Base-by-base conservation (phyloP, 1,140 invertebrate genomes). In the Holotrichia oblita region DNA sequence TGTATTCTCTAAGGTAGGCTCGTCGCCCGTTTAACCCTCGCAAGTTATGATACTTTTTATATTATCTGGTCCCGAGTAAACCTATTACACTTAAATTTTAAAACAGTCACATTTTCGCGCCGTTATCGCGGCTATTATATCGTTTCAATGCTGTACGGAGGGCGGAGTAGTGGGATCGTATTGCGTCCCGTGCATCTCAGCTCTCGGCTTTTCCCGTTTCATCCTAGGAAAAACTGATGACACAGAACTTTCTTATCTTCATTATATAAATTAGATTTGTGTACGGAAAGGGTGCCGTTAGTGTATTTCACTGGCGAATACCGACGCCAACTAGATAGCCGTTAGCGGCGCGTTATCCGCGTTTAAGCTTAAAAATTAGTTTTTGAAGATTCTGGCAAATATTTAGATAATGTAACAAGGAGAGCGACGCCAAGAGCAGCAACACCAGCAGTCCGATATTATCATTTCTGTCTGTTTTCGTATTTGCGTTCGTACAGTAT, bases 81-180 rank as follows among this genome's bases (percentile, higher is more conserved):
- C 83, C 84, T 85, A 85, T 85, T 84, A 84, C 81, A 84, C 84
- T 84, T 84, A 84, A 83, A 85, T 85, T 85, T 85, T 84, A 85
- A 85, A 85, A 85, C 84, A 84, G 83, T 84, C 83, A 84, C 84
- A 85, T 85, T 84, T 85, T 85, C 83, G 82, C 79, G 79, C 77
- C 80, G 79, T 85, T 73, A 85, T 85, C 84, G 77, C 41, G 14
- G 77, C 81, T 81, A 82, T 85, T 85, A 82, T 81, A 84, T 85
- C 84, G 78, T 73, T 17, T 76, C 82, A 81, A n/a, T 48, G 44
- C n/a, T 48, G 44, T 48, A 48, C 44, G n/a, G 12, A 10, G 44
- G 44, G 44, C 44, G 44, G 12, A 48, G 12, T n/a, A 12, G 44
- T 12, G 44, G 44, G 44, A n/a, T 12, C 82, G 82, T 81, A 82